These are phyloP conservation scores for Oxytorus armatus DNA, from an alignment of 2,888 invertebrate genomes.

Conservation along the genomic window DNA sequence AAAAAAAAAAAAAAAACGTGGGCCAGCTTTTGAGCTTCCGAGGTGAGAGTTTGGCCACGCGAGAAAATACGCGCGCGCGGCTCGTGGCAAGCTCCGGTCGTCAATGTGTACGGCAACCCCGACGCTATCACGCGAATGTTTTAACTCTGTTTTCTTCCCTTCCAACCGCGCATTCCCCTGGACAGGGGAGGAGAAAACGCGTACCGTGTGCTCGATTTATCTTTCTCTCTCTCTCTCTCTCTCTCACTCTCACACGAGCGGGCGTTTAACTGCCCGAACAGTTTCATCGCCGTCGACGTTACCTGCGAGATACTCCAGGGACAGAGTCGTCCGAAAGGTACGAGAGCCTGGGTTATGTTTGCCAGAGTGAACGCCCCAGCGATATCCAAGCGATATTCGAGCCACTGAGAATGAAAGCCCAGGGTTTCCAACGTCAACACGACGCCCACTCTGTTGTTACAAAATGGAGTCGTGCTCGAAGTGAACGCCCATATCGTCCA, in stretches of 20 bases:
- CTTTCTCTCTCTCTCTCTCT: not conserved
- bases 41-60: no score
- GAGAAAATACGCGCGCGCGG: conserved; percentile 19
- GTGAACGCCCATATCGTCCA: no score
- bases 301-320: conserved; percentile 42
- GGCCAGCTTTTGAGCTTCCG: conserved; percentile 1
- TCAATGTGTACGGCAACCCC: conserved; percentile 32
- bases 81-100: conserved; percentile 23
- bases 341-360: conserved; percentile 24
- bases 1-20: not conserved
- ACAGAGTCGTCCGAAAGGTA: conserved; percentile 9
- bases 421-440: not conserved
- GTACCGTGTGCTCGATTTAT: no score
- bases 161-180: conserved; percentile 5
- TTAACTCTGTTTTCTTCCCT: conserved; percentile 27
- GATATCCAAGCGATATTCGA: no score
- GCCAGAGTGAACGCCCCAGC: no score
- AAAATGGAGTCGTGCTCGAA: conserved; percentile 28
- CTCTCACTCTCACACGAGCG: no score
- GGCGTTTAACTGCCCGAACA: conserved; percentile 42
- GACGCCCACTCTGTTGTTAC: conserved; percentile 31
- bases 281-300: conserved; percentile 35
- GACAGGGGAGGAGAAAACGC: conserved; percentile 8
- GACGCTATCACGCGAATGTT: conserved; percentile 35
- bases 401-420: conserved; percentile 6